Evolutionary conservation across 2,888 invertebrate genomes (phyloP), one percentile per base, ranked within the genome.

Genomic region (Andrena marginata): DNA sequence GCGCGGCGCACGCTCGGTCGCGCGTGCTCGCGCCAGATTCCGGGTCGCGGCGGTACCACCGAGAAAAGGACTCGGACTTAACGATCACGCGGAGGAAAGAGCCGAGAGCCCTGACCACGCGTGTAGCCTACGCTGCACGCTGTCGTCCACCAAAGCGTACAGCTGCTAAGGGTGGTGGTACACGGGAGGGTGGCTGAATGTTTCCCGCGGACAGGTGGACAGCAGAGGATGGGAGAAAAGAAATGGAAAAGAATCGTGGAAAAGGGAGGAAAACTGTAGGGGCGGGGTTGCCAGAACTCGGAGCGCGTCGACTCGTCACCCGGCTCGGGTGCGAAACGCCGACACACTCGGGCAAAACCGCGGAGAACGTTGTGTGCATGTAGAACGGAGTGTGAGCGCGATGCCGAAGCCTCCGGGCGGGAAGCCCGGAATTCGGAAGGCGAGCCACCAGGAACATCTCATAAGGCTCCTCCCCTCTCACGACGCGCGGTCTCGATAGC

Each of bases 271-370:
- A 51, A 26, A 56, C 23, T 54, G n/a, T 54, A 54, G 56, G 48
- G 80, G 90, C 87, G 91, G 59, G 60, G 90, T 92, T 92, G 92
- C 90, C 88, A 81, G 63, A 87, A 80, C 77, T 86, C 84, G 85
- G 77, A 74, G 16, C 48, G 83, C 71, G 75, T 74, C 75, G 1
- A 5, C 42, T 42, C 42, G 42, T 42, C 16, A 42, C 42, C 56
- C 65, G 48, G 16, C 20, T 31, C 56, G 51, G 51, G 65, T 62
- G 31, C 54, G 20, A 16, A 42, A 64, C 74, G 20, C 48, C 54
- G 33, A 62, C 33, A 62, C 20, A 75, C 59, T 75, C 56, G 63
- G 35, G 29, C 29, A 59, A 63, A 48, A 33, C 16, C n/a, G 13
- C 62, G 42, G 13, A 42, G 42, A 16, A 49, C 33, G 71, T 29